These are phyloP conservation scores for Sterna hirundo DNA, from an alignment of 2,113 vertebrate species.

Conservation along the genomic window DNA sequence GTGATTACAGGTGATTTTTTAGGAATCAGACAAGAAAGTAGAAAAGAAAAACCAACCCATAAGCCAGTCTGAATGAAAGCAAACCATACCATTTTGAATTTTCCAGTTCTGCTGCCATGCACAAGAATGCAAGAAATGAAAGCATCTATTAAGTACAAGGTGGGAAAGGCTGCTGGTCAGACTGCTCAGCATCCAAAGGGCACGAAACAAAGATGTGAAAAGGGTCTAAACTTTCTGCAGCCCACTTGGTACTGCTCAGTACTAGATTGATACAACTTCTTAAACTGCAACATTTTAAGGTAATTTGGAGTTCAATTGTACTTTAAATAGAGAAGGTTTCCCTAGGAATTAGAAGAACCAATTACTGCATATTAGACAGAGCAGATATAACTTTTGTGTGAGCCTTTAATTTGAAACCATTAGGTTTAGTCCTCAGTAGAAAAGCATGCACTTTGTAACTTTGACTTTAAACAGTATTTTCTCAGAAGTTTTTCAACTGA, in stretches of 20 bases:
- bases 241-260: neutral
- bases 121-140: neutral
- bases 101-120: neutral
- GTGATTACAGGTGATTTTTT: slow-evolving; percentile 31
- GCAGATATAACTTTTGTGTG: slow-evolving; percentile 35
- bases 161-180: neutral
- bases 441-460: neutral
- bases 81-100: neutral
- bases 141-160: neutral
- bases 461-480: neutral
- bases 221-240: neutral
- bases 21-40: slow-evolving; percentile 37
- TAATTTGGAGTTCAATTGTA: slow-evolving; percentile 41
- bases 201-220: neutral
- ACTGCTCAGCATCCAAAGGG: neutral
- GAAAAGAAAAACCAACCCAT: neutral
- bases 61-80: neutral
- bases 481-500: neutral
- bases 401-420: slow-evolving; percentile 60
- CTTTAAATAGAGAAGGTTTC: slow-evolving; percentile 47
- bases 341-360: slow-evolving; percentile 47
- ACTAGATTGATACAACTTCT: neutral
- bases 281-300: slow-evolving; percentile 25
- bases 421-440: neutral
- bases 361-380: slow-evolving; percentile 2